Evolutionary conservation across 2,888 invertebrate genomes (phyloP).

Genomic region (Drosophila paranaensis): DNA sequence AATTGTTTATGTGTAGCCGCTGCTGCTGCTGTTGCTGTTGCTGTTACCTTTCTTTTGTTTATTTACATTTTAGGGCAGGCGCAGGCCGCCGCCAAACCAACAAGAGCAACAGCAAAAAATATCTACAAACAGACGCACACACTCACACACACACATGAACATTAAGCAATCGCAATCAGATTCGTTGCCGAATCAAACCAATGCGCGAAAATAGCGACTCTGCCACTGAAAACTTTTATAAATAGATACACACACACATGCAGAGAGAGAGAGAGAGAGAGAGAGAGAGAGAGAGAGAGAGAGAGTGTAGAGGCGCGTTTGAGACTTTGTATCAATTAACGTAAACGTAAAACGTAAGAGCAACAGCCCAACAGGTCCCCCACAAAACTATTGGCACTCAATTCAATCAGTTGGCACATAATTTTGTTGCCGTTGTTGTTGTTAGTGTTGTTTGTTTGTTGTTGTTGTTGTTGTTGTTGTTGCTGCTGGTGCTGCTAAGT

Average conservation of each 20-base stretch:
- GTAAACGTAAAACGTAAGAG: conserved; percentile 59
- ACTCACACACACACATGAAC: conserved; percentile 33
- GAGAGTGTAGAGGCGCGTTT: conserved; percentile 53
- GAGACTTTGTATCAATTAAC: conserved; percentile 75
- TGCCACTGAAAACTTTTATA: conserved; percentile 51
- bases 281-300: not conserved
- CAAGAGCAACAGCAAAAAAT: conserved; percentile 30
- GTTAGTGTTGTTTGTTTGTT: not conserved
- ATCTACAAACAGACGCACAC: conserved; percentile 22
- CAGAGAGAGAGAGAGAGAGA: not conserved
- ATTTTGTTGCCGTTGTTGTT: conserved; percentile 40
- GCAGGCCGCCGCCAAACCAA: conserved; percentile 50
- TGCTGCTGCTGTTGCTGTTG: conserved; percentile 32
- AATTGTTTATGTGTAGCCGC: conserved; percentile 67
- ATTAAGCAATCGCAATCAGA: conserved; percentile 66
- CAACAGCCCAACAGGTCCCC: conserved; percentile 33
- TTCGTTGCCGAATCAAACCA: conserved; percentile 67
- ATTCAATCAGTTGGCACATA: conserved; percentile 73
- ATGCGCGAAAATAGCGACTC: conserved; percentile 72
- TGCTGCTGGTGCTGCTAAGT: conserved; percentile 34
- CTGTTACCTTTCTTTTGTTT: conserved; percentile 65
- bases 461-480: conserved; percentile 17
- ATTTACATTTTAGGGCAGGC: conserved; percentile 76
- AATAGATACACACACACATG: conserved; percentile 37
- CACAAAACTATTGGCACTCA: conserved; percentile 42